phyloP scores from a whole-genome alignment of 2,113 vertebrate genomes.

The Ibidorhyncha struthersii region DNA sequence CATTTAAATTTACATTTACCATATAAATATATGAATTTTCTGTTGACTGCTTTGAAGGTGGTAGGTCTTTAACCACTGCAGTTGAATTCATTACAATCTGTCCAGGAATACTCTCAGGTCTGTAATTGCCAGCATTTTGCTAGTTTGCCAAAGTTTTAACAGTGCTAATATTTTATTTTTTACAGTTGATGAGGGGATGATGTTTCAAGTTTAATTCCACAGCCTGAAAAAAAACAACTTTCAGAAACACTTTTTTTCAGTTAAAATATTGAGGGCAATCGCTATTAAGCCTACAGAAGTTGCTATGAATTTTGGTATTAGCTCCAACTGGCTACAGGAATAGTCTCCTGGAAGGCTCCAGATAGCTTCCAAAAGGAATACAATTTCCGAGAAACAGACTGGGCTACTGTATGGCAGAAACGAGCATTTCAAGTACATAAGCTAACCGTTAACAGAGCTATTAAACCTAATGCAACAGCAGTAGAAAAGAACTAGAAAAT shows the following conservation, averaged over 20 bases:
- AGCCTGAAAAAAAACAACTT: neutral
- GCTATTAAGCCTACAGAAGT: neutral
- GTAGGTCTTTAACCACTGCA: neutral
- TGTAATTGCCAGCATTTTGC: neutral
- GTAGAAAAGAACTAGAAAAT: conserved; percentile 59
- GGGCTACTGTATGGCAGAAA: conserved; percentile 74
- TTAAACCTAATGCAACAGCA: conserved; percentile 51
- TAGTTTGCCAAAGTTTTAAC: neutral
- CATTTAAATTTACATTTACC: neutral
- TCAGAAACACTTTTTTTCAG: neutral
- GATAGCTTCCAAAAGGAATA: neutral
- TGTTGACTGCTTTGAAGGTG: neutral
- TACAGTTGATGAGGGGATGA: neutral
- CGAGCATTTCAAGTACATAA: conserved; percentile 70
- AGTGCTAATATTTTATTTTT: neutral
- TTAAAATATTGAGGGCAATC: neutral
- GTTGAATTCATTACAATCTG: neutral
- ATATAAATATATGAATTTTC: neutral
- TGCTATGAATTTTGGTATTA: neutral
- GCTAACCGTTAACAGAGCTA: conserved; percentile 52
- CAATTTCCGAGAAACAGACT: neutral
- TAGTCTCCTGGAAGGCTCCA: neutral
- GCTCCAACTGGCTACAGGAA: neutral
- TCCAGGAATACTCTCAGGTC: neutral
- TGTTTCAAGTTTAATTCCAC: neutral